phyloP scores from a whole-genome alignment of 2,888 invertebrate genomes.

The Operophtera brumata region DNA sequence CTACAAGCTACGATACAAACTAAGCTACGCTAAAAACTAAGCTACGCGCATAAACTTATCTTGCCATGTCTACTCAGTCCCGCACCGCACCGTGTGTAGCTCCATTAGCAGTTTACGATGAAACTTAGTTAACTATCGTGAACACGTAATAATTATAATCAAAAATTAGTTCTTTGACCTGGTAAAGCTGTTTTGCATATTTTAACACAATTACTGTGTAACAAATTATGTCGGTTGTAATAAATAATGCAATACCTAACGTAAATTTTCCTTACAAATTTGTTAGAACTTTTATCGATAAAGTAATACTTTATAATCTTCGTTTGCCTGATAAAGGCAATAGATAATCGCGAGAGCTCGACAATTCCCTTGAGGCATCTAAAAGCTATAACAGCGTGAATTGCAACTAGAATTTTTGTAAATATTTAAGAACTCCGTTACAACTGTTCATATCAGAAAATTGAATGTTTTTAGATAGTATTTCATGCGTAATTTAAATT shows the following conservation, averaged over 20 bases:
- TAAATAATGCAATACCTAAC: conserved; percentile 7
- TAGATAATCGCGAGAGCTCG: conserved; percentile 1
- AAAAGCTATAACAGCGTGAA: conserved; percentile 1
- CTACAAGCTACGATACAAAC: too few relatives aligned
- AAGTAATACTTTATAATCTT: conserved; percentile 2
- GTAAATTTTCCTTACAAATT: not conserved
- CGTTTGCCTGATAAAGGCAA: not conserved
- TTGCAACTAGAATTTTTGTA: conserved; percentile 2
- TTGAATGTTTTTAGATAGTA: too few relatives aligned
- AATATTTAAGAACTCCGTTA: not conserved
- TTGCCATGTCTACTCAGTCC: not conserved
- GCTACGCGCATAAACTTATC: not conserved
- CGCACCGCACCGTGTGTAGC: conserved; percentile 11
- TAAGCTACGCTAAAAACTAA: not conserved
- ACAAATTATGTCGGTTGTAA: not conserved
- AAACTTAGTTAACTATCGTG: conserved; percentile 11
- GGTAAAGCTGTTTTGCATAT: conserved; percentile 18
- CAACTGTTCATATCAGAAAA: not conserved
- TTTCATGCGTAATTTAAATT: too few relatives aligned
- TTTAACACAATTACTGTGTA: conserved; percentile 18
- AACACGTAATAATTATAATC: conserved; percentile 18
- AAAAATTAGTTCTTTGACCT: conserved; percentile 20
- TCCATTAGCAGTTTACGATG: conserved; percentile 14
- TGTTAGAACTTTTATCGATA: not conserved
- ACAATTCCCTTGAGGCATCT: conserved; percentile 1